phyloP scores from a whole-genome alignment of 2,113 vertebrate genomes.

The Stegostoma tigrinum region DNA sequence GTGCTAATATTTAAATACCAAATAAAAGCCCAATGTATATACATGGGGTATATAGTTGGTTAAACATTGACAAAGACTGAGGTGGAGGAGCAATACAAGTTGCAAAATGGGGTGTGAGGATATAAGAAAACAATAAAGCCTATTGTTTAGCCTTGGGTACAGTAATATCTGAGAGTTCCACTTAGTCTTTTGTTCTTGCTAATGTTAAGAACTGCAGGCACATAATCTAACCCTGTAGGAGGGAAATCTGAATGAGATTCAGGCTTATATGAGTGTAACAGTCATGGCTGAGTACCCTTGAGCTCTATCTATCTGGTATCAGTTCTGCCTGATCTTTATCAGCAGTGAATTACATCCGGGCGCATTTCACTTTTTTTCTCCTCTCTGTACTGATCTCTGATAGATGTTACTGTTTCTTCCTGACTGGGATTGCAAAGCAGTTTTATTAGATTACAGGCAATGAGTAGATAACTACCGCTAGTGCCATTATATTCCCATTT shows the following conservation, averaged over 20 bases:
- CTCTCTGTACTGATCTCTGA: neutral
- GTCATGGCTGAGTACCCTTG: neutral
- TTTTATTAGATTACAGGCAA: slow-evolving; percentile 21
- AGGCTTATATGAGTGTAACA: neutral
- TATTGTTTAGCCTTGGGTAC: neutral
- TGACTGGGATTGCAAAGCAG: slow-evolving; percentile 1
- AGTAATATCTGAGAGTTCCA: neutral
- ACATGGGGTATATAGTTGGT: neutral
- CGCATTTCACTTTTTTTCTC: neutral
- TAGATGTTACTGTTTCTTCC: neutral
- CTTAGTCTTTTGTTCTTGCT: neutral
- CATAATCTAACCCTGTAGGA: neutral
- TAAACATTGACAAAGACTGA: neutral
- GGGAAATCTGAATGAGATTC: neutral
- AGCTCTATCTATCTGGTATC: neutral
- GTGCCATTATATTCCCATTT: slow-evolving; percentile 29
- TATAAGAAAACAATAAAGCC: neutral
- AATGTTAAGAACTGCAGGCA: neutral
- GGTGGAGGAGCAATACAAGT: neutral
- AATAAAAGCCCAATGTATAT: neutral
- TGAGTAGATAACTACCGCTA: slow-evolving; percentile 16
- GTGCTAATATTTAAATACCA: neutral
- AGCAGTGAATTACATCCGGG: neutral
- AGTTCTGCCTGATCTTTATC: slow-evolving; percentile 5
- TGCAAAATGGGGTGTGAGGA: neutral